Evolutionary conservation across 2,113 vertebrate species (phyloP).

Genomic region (Steatornis caripensis): DNA sequence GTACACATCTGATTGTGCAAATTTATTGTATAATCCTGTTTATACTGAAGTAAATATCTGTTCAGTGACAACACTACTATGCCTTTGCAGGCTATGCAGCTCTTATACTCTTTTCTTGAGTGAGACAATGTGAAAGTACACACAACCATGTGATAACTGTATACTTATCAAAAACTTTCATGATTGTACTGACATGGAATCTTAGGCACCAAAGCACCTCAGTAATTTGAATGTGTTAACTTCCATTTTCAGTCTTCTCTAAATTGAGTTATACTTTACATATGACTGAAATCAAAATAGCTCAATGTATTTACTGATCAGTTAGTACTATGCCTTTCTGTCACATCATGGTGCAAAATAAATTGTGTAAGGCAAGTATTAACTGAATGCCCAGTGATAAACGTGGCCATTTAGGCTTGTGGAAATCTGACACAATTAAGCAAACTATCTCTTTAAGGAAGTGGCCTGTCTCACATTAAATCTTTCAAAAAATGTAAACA

Average conservation of each 20-base stretch:
- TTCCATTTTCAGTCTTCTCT: background rate
- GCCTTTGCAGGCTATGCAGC: background rate
- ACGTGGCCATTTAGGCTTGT: background rate
- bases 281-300: background rate
- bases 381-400: background rate
- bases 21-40: background rate
- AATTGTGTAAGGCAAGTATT: background rate
- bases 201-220: background rate
- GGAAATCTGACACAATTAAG: background rate
- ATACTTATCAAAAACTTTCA: background rate
- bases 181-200: background rate
- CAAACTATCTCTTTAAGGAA: background rate
- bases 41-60: background rate
- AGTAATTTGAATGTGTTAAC: background rate
- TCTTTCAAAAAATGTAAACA: background rate
- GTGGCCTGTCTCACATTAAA: background rate
- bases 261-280: background rate
- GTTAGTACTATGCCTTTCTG: background rate
- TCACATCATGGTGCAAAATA: background rate
- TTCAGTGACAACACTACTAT: background rate
- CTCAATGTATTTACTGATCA: background rate
- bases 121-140: background rate
- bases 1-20: background rate
- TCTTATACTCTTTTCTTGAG: background rate
- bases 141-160: background rate